phyloP scores from a whole-genome alignment of 2,888 invertebrate genomes.

The Trachelus iudaicus region DNA sequence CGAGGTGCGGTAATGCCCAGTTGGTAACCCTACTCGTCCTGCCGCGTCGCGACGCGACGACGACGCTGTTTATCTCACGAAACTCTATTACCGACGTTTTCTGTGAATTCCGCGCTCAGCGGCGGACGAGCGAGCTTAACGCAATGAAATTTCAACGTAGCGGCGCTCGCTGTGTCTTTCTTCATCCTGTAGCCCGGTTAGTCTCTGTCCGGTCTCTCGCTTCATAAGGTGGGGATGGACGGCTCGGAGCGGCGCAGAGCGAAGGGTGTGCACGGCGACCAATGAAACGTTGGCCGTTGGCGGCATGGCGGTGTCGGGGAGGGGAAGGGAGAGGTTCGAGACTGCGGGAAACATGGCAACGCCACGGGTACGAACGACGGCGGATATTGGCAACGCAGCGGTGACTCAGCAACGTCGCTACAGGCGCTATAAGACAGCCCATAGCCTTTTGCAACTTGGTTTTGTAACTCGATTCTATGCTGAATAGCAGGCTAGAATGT shows the following conservation, averaged over 20 bases:
- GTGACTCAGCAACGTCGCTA: slow-evolving; percentile 50
- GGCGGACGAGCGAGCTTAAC: slow-evolving; percentile 44
- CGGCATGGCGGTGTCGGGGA: slow-evolving; percentile 21
- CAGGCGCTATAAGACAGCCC: slow-evolving; percentile 31
- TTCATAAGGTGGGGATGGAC: neutral
- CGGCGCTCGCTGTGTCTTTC: slow-evolving; percentile 35
- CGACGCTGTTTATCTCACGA: slow-evolving; percentile 54
- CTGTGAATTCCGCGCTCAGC: slow-evolving; percentile 40
- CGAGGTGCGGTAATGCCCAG: slow-evolving; percentile 20
- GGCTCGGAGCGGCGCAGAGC: neutral
- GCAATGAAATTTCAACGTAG: slow-evolving; percentile 60
- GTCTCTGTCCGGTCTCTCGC: slow-evolving; percentile 1
- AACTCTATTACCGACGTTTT: slow-evolving; percentile 61
- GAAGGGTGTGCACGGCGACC: slow-evolving; percentile 10
- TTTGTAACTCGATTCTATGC: slow-evolving; percentile 56
- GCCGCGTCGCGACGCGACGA: slow-evolving; percentile 2
- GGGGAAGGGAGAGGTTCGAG: slow-evolving; percentile 14
- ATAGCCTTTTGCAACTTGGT: slow-evolving; percentile 54
- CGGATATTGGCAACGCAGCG: slow-evolving; percentile 52
- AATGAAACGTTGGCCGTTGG: neutral
- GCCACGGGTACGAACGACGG: slow-evolving; percentile 1
- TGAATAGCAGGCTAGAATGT: slow-evolving; percentile 33
- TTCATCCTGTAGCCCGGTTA: slow-evolving; percentile 1
- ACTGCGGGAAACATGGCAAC: slow-evolving; percentile 32
- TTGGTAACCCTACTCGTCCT: slow-evolving; percentile 34